Evolutionary conservation across 2,888 invertebrate genomes (phyloP), one percentile per base, ranked within the genome.

Genomic region (Torymus tubicola): DNA sequence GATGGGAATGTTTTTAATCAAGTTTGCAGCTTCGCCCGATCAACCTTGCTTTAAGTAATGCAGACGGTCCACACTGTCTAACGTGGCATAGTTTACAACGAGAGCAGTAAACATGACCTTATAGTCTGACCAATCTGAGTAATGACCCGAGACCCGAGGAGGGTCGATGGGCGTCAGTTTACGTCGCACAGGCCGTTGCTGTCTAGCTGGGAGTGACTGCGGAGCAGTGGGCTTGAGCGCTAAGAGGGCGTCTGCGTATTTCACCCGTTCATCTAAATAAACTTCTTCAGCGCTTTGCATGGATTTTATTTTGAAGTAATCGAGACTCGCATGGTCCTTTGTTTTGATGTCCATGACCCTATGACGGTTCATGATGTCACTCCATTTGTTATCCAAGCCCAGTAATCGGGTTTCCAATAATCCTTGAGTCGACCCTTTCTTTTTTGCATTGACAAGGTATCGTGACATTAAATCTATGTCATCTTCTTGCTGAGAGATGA

Each of bases 1-100:
- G 12, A 64, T 42, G 24, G 63, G n/a, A 24, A 64, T 24, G 31
- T 64, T 64, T n/a, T 64, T 64, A 2, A 64, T 64, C 5, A 24
- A 21, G 18, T 64, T 21, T 4, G 63, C 24, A 5, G 63, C 63
- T 10, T 64, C 63, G 13, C 21, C 24, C 11, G 21, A 8, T 11
- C 50, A 24, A 24, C 63, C 21, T 12, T 18, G 10, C 31, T 64
- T 64, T 64, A 64, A 24, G n/a, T 64, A 64, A 8, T 64, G n/a
- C 11, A 64, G n/a, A 31, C 63, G 63, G 4, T 64, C 63, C 4
- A 64, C 63, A 42, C 21, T n/a, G 63, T 18, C 11, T 21, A 64
- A 3, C 8, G 13, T n/a, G 11, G 11, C n/a, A n/a, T 12, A 1
- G n/a, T 64, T n/a, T 42, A 8, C 42, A 4, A 64, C 2, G 12